These are phyloP conservation scores for Clitarchus hookeri DNA, from an alignment of 2,888 invertebrate genomes.

Conservation along the genomic window DNA sequence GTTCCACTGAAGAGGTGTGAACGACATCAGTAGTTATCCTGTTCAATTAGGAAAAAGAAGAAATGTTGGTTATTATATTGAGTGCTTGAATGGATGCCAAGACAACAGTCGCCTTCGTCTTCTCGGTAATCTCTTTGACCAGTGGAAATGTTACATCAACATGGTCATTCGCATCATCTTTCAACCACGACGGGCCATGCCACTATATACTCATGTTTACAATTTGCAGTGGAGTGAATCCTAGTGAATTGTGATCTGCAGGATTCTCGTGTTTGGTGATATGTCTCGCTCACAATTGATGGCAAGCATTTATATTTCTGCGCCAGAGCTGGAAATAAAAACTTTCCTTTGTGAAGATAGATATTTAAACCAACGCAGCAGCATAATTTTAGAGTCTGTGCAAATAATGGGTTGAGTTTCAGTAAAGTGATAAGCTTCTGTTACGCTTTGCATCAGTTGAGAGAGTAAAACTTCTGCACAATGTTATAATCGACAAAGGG, in stretches of 20 bases:
- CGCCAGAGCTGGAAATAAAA: conserved; percentile 45
- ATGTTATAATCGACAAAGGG: conserved; percentile 48
- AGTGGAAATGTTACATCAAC: too few relatives aligned
- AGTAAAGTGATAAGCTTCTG: conserved; percentile 34
- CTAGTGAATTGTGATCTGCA: conserved; percentile 2
- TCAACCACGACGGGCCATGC: neutral
- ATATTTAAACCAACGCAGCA: conserved; percentile 45
- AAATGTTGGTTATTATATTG: too few relatives aligned
- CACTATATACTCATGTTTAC: too few relatives aligned
- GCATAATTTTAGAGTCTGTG: conserved; percentile 49
- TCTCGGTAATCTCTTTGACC: too few relatives aligned
- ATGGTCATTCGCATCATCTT: too few relatives aligned
- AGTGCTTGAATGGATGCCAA: too few relatives aligned
- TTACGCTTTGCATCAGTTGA: conserved; percentile 37
- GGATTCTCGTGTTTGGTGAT: conserved; percentile 27
- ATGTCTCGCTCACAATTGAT: conserved; percentile 39
- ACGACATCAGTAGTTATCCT: too few relatives aligned
- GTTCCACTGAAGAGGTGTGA: conserved; percentile 48
- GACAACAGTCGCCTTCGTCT: too few relatives aligned
- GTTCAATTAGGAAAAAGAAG: too few relatives aligned
- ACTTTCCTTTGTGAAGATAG: conserved; percentile 42
- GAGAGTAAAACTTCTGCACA: conserved; percentile 46
- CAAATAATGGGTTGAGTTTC: conserved; percentile 37
- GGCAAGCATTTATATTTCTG: conserved; percentile 42
- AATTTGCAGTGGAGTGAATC: too few relatives aligned